These are phyloP conservation scores for Liolophura sinensis DNA, from an alignment of 1,140 invertebrate species.

Conservation along the genomic window DNA sequence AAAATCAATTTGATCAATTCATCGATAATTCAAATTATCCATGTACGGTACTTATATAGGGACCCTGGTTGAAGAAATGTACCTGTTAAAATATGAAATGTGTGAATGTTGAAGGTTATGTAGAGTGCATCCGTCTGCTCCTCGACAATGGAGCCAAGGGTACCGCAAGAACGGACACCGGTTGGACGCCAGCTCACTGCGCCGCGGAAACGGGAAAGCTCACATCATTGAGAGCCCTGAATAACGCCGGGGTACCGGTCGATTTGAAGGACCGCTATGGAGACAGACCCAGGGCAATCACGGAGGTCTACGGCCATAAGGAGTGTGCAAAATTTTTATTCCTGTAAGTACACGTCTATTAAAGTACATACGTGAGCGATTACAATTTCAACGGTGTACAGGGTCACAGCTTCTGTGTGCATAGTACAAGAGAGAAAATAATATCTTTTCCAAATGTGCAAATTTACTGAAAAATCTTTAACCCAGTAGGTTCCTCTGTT, in stretches of 20 bases:
- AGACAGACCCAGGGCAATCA: conserved; percentile 40
- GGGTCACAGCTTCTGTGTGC: too few species aligned
- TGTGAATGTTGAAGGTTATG: conserved; percentile 39
- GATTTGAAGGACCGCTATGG: conserved; percentile 46
- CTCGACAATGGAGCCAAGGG: conserved; percentile 48
- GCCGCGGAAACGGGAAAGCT: conserved; percentile 50
- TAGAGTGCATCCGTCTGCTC: conserved; percentile 47
- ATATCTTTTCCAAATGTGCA: too few species aligned
- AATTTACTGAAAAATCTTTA: too few species aligned
- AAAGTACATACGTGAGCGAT: too few species aligned
- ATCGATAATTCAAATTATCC: not conserved
- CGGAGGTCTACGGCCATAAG: conserved; percentile 42
- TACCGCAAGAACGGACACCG: conserved; percentile 32
- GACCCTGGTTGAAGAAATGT: not conserved
- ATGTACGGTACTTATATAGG: not conserved
- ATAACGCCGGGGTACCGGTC: conserved; percentile 35
- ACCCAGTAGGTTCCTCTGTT: too few species aligned
- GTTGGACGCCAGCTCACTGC: conserved; percentile 56
- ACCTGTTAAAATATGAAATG: not conserved
- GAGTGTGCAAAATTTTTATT: conserved; percentile 45
- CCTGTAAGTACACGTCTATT: conserved; percentile 34
- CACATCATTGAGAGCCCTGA: conserved; percentile 39
- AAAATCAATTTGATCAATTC: too few species aligned
- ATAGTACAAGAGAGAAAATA: too few species aligned
- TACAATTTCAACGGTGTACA: too few species aligned